A percentile compares a stretch with the other conserved stretches of the same genome.
Evolutionary conservation across 2,113 vertebrate genomes (phyloP).

Genomic region (Osmerus mordax): DNA sequence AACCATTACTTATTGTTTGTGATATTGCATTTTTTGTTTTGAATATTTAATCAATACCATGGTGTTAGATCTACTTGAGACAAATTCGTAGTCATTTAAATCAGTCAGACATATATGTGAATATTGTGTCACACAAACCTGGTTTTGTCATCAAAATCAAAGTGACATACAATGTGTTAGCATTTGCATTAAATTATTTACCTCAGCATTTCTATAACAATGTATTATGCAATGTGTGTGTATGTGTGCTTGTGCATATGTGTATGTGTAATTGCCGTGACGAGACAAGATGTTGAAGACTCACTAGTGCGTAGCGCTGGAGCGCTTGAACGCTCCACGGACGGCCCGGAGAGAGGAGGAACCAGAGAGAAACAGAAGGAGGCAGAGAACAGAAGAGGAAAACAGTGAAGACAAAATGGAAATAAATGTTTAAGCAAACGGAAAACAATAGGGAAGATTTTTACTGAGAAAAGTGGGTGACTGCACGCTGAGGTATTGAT

Average conservation of each 20-base stretch:
- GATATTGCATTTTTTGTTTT: too few relatives aligned
- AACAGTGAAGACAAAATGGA: slow-evolving; percentile 37
- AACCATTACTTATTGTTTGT: too few relatives aligned
- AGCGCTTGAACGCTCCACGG: slow-evolving; percentile 69
- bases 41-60: too few relatives aligned
- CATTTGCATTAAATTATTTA: too few relatives aligned
- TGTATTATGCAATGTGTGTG: slow-evolving; percentile 21
- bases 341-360: slow-evolving; percentile 67
- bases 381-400: slow-evolving; percentile 42
- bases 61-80: too few relatives aligned
- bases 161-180: too few relatives aligned
- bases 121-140: too few relatives aligned
- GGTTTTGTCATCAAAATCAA: too few relatives aligned
- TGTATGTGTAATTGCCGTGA: slow-evolving; percentile 75
- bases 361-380: slow-evolving; percentile 60
- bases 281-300: slow-evolving; percentile 77
- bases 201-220: too few relatives aligned
- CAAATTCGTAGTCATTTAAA: too few relatives aligned
- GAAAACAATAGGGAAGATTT: slow-evolving; percentile 33
- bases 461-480: slow-evolving; percentile 8
- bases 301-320: slow-evolving; percentile 66
- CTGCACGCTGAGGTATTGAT: not conserved
- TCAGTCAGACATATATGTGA: too few relatives aligned
- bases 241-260: slow-evolving; percentile 32
- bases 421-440: slow-evolving; percentile 40